Evolutionary conservation across 2,797 vertebrate species (phyloP).

Genomic region (Menidia menidia): DNA sequence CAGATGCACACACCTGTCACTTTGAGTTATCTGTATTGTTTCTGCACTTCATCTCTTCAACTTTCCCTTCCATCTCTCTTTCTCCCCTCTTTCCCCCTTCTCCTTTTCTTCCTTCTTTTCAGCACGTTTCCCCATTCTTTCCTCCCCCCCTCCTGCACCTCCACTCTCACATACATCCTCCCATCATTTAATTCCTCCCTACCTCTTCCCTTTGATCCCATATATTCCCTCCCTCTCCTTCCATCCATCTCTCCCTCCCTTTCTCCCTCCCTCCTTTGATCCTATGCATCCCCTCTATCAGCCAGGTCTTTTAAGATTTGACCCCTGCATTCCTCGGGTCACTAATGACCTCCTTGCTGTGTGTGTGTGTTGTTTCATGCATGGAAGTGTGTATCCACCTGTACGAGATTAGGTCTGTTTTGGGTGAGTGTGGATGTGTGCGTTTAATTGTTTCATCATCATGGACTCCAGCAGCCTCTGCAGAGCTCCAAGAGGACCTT

Average conservation of each 20-base stretch:
- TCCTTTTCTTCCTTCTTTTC: slow-evolving; percentile 7
- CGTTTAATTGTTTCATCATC: slow-evolving; percentile 58
- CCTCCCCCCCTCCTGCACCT: slow-evolving; percentile 20
- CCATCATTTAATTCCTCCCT: slow-evolving; percentile 54
- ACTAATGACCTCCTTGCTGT: slow-evolving; percentile 66
- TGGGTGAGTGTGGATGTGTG: slow-evolving; percentile 29
- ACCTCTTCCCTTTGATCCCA: slow-evolving; percentile 42
- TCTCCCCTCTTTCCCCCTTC: slow-evolving; percentile 8
- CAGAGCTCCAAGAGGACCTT: slow-evolving; percentile 37
- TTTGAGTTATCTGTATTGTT: slow-evolving; percentile 69
- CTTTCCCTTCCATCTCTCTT: background rate
- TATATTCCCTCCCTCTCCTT: slow-evolving; percentile 48
- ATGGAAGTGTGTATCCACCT: slow-evolving; percentile 61
- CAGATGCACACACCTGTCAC: slow-evolving; percentile 60
- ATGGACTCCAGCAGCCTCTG: slow-evolving; percentile 53
- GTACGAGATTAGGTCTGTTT: slow-evolving; percentile 61
- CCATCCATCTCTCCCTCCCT: slow-evolving; percentile 61
- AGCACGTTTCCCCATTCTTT: slow-evolving; percentile 21
- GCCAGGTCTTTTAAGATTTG: slow-evolving; percentile 77
- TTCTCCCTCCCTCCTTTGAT: slow-evolving; percentile 63
- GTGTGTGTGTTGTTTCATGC: slow-evolving; percentile 35
- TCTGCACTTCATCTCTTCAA: slow-evolving; percentile 34
- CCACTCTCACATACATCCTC: slow-evolving; percentile 46
- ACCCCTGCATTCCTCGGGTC: slow-evolving; percentile 77
- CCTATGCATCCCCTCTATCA: slow-evolving; percentile 78